Conservation (phyloP, 2,888 invertebrate species). For the Thysanoteuthis rhombus region DNA sequence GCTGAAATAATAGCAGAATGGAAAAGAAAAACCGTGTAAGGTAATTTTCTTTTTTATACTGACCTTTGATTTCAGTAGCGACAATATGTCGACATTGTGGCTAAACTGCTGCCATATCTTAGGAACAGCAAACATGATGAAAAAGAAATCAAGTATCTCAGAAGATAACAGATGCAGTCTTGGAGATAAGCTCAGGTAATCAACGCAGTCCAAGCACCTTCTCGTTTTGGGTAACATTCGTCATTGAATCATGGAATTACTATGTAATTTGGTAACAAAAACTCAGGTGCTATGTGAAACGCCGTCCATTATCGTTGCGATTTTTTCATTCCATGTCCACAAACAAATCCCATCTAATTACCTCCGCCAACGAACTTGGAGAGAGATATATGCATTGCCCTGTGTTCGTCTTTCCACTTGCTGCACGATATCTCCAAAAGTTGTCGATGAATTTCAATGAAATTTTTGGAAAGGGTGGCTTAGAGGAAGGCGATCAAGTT, state of each 20-base stretch:
- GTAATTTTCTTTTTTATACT: neutral
- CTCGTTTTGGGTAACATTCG: neutral
- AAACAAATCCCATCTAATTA: no score
- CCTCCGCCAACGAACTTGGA: no score
- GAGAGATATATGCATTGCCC: no score
- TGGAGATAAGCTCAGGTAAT: neutral
- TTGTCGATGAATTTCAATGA: no score
- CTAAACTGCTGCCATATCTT: neutral
- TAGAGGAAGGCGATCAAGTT: no score
- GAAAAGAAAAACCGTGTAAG: neutral
- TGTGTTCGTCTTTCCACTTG: no score
- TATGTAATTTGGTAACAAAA: neutral
- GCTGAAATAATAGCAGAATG: neutral
- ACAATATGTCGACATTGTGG: neutral
- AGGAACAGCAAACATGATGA: neutral
- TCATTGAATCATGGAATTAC: neutral
- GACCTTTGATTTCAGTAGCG: neutral
- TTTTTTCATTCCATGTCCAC: neutral
- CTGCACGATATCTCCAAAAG: no score
- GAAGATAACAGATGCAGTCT: neutral
- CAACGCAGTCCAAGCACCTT: neutral
- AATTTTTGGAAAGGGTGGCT: no score
- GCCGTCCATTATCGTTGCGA: neutral
- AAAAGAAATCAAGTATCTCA: neutral
- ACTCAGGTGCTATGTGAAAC: neutral